A percentile compares a stretch with the other conserved stretches of the same genome.
Conservation (phyloP, 2,797 vertebrate genomes). For the Pseudochirops cupreus region DNA sequence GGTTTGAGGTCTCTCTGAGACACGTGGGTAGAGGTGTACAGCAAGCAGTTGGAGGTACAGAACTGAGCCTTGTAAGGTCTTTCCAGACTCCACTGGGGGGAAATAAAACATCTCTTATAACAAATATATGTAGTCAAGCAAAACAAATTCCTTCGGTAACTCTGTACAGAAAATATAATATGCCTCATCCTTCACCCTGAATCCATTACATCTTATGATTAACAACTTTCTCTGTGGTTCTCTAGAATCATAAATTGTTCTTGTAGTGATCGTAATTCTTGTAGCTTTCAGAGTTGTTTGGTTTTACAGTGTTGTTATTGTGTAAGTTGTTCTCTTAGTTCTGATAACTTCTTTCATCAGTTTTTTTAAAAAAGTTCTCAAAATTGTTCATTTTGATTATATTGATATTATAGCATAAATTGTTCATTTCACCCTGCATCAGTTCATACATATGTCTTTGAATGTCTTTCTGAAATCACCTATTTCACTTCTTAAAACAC, state of each 20-base stretch:
- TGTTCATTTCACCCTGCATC: neutral
- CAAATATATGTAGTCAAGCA: too few relatives aligned
- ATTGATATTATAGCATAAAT: neutral
- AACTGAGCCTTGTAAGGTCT: neutral
- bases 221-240: neutral
- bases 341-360: neutral
- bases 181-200: neutral
- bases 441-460: neutral
- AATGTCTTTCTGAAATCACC: neutral
- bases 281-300: neutral
- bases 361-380: neutral
- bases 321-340: neutral
- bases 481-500: neutral
- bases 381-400: neutral
- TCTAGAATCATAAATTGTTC: neutral
- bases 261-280: neutral
- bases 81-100: neutral
- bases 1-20: neutral
- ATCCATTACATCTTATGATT: neutral
- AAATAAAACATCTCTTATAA: neutral
- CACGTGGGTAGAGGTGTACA: neutral
- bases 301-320: neutral
- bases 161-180: neutral
- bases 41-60: neutral
- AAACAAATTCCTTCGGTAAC: neutral